A percentile compares a stretch with the other conserved stretches of the same genome.
These are phyloP conservation scores for human DNA, from an alignment of 2,113 vertebrate genomes.

Conservation along the genomic window DNA sequence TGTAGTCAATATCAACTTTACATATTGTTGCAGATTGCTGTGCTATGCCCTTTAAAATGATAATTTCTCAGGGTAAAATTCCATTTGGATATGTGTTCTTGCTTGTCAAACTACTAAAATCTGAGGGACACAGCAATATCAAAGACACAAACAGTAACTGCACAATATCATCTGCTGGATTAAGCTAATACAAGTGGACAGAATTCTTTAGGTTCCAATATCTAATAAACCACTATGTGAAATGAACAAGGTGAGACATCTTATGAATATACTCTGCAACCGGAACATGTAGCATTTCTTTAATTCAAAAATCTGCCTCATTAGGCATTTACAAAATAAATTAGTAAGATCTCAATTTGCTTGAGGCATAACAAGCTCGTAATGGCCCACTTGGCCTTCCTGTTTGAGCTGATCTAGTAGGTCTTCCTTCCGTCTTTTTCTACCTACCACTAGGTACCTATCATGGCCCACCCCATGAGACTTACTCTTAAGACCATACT, in stretches of 20 bases:
- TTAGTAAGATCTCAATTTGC: conserved; percentile 79
- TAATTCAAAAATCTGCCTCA: conserved; percentile 55
- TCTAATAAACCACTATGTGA: conserved; percentile 77
- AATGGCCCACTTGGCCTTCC: conserved; percentile 97
- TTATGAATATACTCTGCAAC: conserved; percentile 71
- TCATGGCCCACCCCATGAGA: conserved; percentile 93
- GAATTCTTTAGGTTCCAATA: conserved; percentile 70
- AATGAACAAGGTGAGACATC: conserved; percentile 79
- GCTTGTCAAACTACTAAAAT: conserved; percentile 81
- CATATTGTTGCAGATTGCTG: conserved; percentile 76
- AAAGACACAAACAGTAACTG: conserved; percentile 82
- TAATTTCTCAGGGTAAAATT: conserved; percentile 71
- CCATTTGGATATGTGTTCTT: conserved; percentile 48
- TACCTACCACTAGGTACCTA: conserved; percentile 94
- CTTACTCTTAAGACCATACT: conserved; percentile 96
- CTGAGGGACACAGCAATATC: conserved; percentile 78
- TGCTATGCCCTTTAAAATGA: conserved; percentile 64
- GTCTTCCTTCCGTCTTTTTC: conserved; percentile 95
- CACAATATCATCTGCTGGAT: conserved; percentile 76
- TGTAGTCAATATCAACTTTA: conserved; percentile 77
- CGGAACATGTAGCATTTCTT: conserved; percentile 78
- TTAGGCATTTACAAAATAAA: conserved; percentile 34
- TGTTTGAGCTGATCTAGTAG: conserved; percentile 95
- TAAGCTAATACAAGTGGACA: conserved; percentile 78
- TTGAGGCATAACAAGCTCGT: conserved; percentile 95